A percentile compares a stretch with the other conserved stretches of the same genome.
Evolutionary conservation across 2,797 vertebrate genomes (phyloP).

Genomic region (Garrulus glandarius): DNA sequence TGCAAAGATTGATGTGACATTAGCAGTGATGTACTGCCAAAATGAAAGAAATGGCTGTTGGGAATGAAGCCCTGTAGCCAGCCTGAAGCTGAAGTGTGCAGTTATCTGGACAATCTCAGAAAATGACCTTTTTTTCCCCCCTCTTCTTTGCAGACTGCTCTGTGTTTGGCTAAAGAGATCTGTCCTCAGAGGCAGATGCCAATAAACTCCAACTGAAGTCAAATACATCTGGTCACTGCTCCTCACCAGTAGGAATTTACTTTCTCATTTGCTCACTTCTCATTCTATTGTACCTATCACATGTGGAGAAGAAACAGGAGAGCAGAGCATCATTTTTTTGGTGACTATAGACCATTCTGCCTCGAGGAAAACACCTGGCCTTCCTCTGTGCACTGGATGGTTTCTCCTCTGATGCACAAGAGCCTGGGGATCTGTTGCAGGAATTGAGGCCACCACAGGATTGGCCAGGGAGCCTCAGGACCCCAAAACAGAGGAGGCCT

Average conservation of each 20-base stretch:
- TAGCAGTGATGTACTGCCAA: not conserved
- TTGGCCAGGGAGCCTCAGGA: no score
- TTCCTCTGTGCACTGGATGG: not conserved
- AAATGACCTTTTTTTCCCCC: rapidly evolving
- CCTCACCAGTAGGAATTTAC: not conserved
- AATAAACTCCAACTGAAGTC: not conserved
- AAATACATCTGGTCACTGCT: not conserved
- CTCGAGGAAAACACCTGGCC: not conserved
- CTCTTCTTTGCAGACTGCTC: no score
- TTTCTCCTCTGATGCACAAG: not conserved
- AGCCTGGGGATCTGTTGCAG: no score
- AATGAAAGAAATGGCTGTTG: not conserved
- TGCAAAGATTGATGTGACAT: not conserved
- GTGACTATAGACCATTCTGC: not conserved
- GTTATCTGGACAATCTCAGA: not conserved
- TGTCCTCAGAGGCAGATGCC: not conserved
- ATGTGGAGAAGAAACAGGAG: not conserved
- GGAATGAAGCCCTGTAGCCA: not conserved
- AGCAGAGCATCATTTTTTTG: not conserved
- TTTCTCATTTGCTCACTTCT: not conserved
- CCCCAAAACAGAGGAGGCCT: no score
- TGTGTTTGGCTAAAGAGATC: not conserved
- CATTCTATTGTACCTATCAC: not conserved
- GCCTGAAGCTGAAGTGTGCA: not conserved
- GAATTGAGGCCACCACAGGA: no score